Percentiles rank a stretch among this genome's conserved stretches.
Evolutionary conservation across 1,140 invertebrate genomes (phyloP).

Genomic region (Mizuhopecten yessoensis): DNA sequence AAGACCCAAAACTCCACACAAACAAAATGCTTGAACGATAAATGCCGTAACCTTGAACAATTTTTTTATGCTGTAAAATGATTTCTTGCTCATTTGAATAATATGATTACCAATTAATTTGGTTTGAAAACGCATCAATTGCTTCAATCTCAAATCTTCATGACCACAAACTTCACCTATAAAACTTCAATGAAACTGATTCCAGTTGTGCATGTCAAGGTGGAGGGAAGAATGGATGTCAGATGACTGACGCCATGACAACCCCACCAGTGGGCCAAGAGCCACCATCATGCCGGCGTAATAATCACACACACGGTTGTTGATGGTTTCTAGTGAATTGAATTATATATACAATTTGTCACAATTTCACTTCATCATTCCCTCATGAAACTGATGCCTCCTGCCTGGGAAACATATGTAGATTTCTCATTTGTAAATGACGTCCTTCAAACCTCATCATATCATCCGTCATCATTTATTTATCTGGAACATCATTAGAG

Average conservation of each 20-base stretch:
- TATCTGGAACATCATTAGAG: neutral
- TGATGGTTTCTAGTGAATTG: slow-evolving; percentile 15
- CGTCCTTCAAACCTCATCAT: neutral
- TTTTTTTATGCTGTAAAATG: neutral
- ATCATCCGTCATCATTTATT: neutral
- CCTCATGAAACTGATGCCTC: slow-evolving; percentile 16
- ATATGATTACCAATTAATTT: slow-evolving; percentile 20
- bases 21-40: neutral
- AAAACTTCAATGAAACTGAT: slow-evolving; percentile 11
- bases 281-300: neutral
- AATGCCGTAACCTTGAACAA: neutral
- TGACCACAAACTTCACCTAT: neutral
- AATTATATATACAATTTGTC: slow-evolving; percentile 32
- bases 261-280: neutral
- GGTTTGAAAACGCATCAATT: neutral
- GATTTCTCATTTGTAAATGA: slow-evolving; percentile 11
- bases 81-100: slow-evolving; percentile 28
- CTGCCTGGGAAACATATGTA: neutral
- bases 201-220: neutral
- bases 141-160: neutral
- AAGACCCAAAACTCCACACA: neutral
- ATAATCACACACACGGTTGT: neutral
- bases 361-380: slow-evolving; percentile 39
- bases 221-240: neutral
- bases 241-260: slow-evolving; percentile 5